phyloP scores from a whole-genome alignment of 1,140 invertebrate species.

The Globodera rostochiensis region DNA sequence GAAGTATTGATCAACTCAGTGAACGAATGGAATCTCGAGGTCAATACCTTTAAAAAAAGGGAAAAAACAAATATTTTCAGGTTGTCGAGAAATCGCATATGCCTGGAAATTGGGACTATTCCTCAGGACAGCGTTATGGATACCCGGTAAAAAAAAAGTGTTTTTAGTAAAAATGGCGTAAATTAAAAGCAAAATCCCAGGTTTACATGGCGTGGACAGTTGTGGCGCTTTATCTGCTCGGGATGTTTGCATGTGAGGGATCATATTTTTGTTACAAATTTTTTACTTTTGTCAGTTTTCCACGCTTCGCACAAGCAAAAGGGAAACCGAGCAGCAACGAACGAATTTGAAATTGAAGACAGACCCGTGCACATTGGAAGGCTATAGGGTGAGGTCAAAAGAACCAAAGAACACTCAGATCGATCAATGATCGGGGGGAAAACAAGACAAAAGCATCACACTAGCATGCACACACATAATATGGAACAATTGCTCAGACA shows the following conservation, averaged over 20 bases:
- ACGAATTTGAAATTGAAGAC: conserved; percentile 59
- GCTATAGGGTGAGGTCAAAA: neutral
- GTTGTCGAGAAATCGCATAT: conserved; percentile 33
- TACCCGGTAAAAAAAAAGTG: conserved; percentile 35
- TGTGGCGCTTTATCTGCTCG: conserved; percentile 45
- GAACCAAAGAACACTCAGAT: neutral
- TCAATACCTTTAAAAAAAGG: neutral
- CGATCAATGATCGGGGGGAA: neutral
- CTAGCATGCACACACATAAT: conserved; percentile 10
- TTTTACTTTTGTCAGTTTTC: conserved; percentile 17
- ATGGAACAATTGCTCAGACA: too few species aligned
- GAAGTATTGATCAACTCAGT: conserved; percentile 57
- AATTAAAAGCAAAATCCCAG: neutral
- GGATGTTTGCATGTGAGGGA: conserved; percentile 43
- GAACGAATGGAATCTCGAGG: conserved; percentile 56
- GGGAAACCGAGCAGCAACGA: conserved; percentile 57
- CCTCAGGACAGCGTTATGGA: conserved; percentile 45
- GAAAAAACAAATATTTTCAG: neutral
- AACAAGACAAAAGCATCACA: neutral
- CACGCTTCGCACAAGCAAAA: conserved; percentile 58
- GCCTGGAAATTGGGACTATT: conserved; percentile 51
- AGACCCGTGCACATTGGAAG: conserved; percentile 55
- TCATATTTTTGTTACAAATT: neutral
- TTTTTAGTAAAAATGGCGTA: neutral
- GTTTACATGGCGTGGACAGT: conserved; percentile 47